Conservation (phyloP, 2,797 vertebrate genomes). For the Gobionotothen gibberifrons region DNA sequence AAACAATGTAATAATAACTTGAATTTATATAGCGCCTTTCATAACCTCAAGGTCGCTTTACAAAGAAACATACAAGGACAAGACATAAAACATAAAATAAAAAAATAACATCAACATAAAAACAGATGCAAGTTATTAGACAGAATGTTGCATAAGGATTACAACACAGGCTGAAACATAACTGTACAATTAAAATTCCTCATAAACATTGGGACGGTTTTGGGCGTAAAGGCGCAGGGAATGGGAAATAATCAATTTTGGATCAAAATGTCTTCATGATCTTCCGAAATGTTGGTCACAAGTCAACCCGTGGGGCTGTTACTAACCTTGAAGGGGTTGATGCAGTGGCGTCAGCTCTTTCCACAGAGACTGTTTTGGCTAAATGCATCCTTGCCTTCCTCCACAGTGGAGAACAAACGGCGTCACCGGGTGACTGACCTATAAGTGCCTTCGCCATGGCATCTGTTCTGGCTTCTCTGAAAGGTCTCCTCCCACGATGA, state of each 20-base stretch:
- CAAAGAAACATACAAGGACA: no score
- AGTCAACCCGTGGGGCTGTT: slow-evolving; percentile 23
- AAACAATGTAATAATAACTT: slow-evolving; percentile 32
- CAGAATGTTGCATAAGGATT: slow-evolving; percentile 10
- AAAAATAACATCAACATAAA: no score
- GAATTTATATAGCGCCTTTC: no score
- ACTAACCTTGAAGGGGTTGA: slow-evolving; percentile 13
- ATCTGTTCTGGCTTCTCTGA: slow-evolving; percentile 49
- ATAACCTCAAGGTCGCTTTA: no score
- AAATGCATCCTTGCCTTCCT: slow-evolving; percentile 37
- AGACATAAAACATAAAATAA: no score
- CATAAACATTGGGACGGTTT: slow-evolving; percentile 21
- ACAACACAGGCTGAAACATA: slow-evolving; percentile 27
- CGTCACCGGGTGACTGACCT: slow-evolving; percentile 50
- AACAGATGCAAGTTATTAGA: slow-evolving; percentile 35
- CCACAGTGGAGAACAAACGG: slow-evolving; percentile 37
- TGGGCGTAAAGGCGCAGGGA: slow-evolving; percentile 17
- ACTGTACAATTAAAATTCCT: slow-evolving; percentile 3
- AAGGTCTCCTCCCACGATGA: slow-evolving; percentile 62
- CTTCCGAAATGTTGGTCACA: slow-evolving; percentile 19
- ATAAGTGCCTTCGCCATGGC: slow-evolving; percentile 47
- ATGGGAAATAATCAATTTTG: slow-evolving; percentile 21
- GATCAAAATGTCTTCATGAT: slow-evolving; percentile 21
- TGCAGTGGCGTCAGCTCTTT: slow-evolving; percentile 37
- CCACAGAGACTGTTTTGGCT: slow-evolving; percentile 33